phyloP scores from a whole-genome alignment of 1,140 invertebrate species.

The Oscheius sp. region DNA sequence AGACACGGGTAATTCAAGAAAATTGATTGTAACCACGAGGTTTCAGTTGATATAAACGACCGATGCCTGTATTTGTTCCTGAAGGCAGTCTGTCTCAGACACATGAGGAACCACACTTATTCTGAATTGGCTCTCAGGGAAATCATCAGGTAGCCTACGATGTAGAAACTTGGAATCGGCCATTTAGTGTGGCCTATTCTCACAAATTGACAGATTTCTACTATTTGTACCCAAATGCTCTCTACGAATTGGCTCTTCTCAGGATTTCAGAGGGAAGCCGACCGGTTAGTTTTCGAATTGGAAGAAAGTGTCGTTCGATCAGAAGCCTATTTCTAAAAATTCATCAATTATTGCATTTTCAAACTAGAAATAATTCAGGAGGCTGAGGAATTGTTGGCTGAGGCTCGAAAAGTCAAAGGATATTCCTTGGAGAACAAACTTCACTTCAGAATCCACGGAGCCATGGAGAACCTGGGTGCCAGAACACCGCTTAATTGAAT shows the following conservation, averaged over 20 bases:
- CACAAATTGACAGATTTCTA: slow-evolving; percentile 73
- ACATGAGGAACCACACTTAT: slow-evolving; percentile 6
- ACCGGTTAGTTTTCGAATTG: too few relatives aligned
- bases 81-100: slow-evolving; percentile 75
- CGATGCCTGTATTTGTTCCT: slow-evolving; percentile 74
- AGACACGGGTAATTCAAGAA: slow-evolving; percentile 9
- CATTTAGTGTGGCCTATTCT: neutral
- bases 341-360: neutral
- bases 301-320: neutral
- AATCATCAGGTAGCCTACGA: slow-evolving; percentile 63
- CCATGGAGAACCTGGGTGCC: slow-evolving; percentile 62
- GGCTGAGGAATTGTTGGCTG: slow-evolving; percentile 74
- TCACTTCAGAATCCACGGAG: slow-evolving; percentile 85
- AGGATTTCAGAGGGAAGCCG: slow-evolving; percentile 46
- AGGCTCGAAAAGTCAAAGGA: slow-evolving; percentile 74
- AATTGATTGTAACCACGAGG: too few relatives aligned
- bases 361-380: too few relatives aligned
- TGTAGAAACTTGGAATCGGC: neutral
- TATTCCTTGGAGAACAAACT: slow-evolving; percentile 84
- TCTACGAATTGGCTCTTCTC: slow-evolving; percentile 79
- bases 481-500: slow-evolving; percentile 11
- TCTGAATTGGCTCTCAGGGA: slow-evolving; percentile 75
- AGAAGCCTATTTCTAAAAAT: neutral
- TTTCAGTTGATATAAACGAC: slow-evolving; percentile 72
- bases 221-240: slow-evolving; percentile 80